These are phyloP conservation scores for Meiosimyza platycephala DNA, from an alignment of 2,888 invertebrate species.

Conservation along the genomic window DNA sequence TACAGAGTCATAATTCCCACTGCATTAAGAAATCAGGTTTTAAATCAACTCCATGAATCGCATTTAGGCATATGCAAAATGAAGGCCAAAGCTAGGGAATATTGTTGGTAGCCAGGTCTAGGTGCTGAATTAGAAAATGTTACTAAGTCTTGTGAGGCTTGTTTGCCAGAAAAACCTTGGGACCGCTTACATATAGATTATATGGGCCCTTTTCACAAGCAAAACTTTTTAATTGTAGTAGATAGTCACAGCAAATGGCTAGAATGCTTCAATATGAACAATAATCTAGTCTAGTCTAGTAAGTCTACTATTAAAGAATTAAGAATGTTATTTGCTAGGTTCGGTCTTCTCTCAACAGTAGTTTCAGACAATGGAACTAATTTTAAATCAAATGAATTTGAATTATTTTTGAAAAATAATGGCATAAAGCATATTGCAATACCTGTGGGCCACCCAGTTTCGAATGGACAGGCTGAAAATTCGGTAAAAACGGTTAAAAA, in stretches of 20 bases:
- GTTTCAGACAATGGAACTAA: slow-evolving; percentile 50
- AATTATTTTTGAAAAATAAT: slow-evolving; percentile 28
- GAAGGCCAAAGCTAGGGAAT: no score
- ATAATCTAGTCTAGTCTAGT: slow-evolving; percentile 40
- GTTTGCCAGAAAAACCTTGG: slow-evolving; percentile 36
- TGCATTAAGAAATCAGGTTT: slow-evolving; percentile 3
- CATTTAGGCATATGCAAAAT: no score
- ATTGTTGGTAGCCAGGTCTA: no score
- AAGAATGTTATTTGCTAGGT: slow-evolving; percentile 45
- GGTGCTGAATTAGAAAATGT: slow-evolving; percentile 25
- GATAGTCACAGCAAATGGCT: no score
- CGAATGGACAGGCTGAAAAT: not conserved
- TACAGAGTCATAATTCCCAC: slow-evolving; percentile 40
- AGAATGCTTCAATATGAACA: slow-evolving; percentile 11
- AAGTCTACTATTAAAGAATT: slow-evolving; percentile 32
- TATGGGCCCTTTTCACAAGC: slow-evolving; percentile 36
- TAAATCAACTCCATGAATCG: slow-evolving; percentile 10
- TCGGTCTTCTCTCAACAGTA: slow-evolving; percentile 49
- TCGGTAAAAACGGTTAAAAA: not conserved
- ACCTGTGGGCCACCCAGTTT: no score
- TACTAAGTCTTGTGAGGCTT: slow-evolving; percentile 28
- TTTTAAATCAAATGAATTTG: slow-evolving; percentile 49
- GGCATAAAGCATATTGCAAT: no score
- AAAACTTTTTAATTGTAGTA: slow-evolving; percentile 19
- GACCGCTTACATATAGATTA: slow-evolving; percentile 43